phyloP scores from a whole-genome alignment of 2,797 vertebrate genomes.

The Schizothorax lantsangensis region DNA sequence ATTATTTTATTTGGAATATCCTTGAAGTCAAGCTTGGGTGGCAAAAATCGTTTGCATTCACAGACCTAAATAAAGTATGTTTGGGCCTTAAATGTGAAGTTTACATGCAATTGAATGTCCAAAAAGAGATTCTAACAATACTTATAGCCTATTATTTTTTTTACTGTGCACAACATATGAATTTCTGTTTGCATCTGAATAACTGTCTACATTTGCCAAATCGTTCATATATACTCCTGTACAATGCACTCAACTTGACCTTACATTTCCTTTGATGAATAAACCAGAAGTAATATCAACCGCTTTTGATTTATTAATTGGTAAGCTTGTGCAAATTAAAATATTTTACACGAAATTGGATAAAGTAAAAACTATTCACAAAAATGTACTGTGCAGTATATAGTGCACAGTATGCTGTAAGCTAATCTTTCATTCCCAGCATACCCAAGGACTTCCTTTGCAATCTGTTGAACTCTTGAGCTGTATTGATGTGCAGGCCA shows the following conservation, averaged over 20 bases:
- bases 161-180: background rate
- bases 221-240: background rate
- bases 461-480: conserved; percentile 43
- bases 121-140: background rate
- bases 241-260: background rate
- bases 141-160: background rate
- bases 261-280: background rate
- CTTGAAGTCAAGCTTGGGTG: background rate
- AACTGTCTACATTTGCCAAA: background rate
- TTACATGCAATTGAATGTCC: background rate
- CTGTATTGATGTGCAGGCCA: conserved; percentile 40
- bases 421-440: conserved; percentile 8
- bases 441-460: conserved; percentile 7
- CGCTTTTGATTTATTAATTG: background rate
- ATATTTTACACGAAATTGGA: background rate
- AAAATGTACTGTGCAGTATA: background rate
- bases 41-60: background rate
- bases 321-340: background rate
- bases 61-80: background rate
- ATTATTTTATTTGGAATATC: background rate
- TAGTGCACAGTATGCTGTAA: background rate
- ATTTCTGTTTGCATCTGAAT: background rate
- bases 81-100: background rate
- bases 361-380: background rate
- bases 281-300: background rate